A percentile compares a stretch with the other conserved stretches of the same genome.
Conservation (phyloP, 2,888 invertebrate genomes). For the Drosophila infuscata region DNA sequence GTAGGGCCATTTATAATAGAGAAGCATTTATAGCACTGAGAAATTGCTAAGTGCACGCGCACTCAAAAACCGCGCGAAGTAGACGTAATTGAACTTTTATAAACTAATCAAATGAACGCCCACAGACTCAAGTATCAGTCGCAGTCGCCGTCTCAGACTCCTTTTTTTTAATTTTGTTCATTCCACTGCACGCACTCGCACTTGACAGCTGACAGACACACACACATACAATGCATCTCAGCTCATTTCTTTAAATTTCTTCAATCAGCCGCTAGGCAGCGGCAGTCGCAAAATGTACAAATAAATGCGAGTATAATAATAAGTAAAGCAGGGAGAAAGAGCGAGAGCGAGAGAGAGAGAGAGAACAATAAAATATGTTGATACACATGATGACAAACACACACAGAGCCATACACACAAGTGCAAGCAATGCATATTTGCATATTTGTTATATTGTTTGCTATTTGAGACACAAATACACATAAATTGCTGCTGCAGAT, state of each 20-base stretch:
- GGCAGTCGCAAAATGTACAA: conserved; percentile 35
- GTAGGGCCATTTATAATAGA: conserved; percentile 58
- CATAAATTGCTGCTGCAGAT: conserved; percentile 39
- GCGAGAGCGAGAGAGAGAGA: conserved; percentile 10
- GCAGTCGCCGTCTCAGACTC: conserved; percentile 11
- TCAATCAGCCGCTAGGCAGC: conserved; percentile 67
- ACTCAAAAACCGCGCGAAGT: conserved; percentile 43
- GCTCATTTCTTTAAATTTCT: conserved; percentile 67
- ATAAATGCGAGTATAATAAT: conserved; percentile 29
- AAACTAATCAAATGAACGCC: conserved; percentile 74
- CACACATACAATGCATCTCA: conserved; percentile 35
- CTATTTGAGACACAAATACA: conserved; percentile 38
- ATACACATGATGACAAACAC: conserved; percentile 21
- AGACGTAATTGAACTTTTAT: conserved; percentile 77
- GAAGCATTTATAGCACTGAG: conserved; percentile 54
- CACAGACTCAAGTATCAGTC: conserved; percentile 34
- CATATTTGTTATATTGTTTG: conserved; percentile 48
- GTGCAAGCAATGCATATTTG: conserved; percentile 56
- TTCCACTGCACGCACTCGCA: conserved; percentile 32
- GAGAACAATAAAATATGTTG: conserved; percentile 26
- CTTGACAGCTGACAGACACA: conserved; percentile 53
- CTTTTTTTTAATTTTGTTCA: neutral
- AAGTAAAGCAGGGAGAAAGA: conserved; percentile 49
- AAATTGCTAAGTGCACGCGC: conserved; percentile 64
- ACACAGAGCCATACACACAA: conserved; percentile 13